These are phyloP conservation scores for Aphelenchoides bicaudatus DNA, from an alignment of 2,888 invertebrate species.

Conservation along the genomic window DNA sequence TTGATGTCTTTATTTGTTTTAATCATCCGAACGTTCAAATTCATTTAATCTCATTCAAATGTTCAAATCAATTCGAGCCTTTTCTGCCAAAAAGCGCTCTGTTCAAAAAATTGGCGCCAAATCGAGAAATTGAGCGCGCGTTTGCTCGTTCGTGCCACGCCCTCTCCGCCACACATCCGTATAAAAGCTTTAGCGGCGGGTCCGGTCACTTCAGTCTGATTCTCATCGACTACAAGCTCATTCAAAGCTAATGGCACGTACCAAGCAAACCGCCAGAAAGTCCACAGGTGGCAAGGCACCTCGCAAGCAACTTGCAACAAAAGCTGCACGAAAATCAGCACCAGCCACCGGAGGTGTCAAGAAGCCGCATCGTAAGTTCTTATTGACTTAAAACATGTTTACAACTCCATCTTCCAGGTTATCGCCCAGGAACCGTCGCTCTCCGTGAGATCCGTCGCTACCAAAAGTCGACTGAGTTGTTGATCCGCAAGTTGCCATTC, in stretches of 20 bases:
- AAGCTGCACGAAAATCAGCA: slow-evolving; percentile 62
- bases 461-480: slow-evolving; percentile 89
- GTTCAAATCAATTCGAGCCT: no score
- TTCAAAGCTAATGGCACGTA: slow-evolving; percentile 99
- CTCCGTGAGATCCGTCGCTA: slow-evolving; percentile 94
- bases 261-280: slow-evolving; percentile 94
- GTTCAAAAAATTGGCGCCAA: no score
- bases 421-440: slow-evolving; percentile 90
- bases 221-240: no score
- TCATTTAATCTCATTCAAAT: no score
- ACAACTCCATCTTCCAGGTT: slow-evolving; percentile 91
- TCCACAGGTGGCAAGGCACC: slow-evolving; percentile 95
- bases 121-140: no score
- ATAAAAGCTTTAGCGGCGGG: no score
- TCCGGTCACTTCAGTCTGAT: no score
- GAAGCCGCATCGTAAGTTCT: slow-evolving; percentile 58
- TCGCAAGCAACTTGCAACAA: slow-evolving; percentile 85
- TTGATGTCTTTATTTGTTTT: no score
- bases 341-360: slow-evolving; percentile 83
- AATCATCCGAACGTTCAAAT: no score
- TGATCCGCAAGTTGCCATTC: slow-evolving; percentile 91
- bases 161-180: no score
- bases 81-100: no score
- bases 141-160: no score
- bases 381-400: slow-evolving; percentile 79